phyloP scores from a whole-genome alignment of 1,140 invertebrate species.

The Oryctes rhinoceros region DNA sequence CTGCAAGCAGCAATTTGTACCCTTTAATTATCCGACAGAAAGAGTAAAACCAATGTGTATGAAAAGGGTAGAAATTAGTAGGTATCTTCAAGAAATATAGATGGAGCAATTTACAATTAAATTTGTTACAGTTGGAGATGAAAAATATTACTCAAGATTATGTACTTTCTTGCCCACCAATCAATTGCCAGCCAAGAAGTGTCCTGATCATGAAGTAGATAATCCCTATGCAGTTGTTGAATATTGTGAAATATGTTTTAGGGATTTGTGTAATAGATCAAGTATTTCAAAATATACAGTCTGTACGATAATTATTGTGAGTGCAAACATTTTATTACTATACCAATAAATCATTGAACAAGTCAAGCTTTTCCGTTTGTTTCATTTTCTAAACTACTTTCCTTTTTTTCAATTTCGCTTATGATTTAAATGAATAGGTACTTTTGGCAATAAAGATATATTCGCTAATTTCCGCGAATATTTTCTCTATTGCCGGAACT shows the following conservation, averaged over 20 bases:
- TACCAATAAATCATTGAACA: too few species aligned
- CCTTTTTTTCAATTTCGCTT: too few species aligned
- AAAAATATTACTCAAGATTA: background rate
- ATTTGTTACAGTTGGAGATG: background rate
- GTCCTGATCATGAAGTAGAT: background rate
- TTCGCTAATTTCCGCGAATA: too few species aligned
- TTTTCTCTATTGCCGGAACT: too few species aligned
- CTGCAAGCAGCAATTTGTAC: background rate
- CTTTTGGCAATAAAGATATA: too few species aligned
- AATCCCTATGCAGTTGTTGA: background rate
- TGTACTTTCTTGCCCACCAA: background rate
- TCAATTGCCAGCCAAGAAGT: background rate
- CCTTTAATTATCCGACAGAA: background rate
- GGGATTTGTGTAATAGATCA: background rate
- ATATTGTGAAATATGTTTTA: background rate
- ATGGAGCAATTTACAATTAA: background rate
- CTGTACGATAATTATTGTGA: too few species aligned
- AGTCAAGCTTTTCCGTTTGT: too few species aligned
- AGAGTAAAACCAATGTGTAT: background rate
- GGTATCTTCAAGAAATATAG: background rate
- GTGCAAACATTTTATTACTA: too few species aligned
- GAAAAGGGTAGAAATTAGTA: background rate
- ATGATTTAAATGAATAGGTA: too few species aligned
- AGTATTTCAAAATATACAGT: too few species aligned
- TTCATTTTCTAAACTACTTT: too few species aligned